These are phyloP conservation scores for Caenorhabditis sinica DNA, from an alignment of 2,888 invertebrate species.

Conservation along the genomic window DNA sequence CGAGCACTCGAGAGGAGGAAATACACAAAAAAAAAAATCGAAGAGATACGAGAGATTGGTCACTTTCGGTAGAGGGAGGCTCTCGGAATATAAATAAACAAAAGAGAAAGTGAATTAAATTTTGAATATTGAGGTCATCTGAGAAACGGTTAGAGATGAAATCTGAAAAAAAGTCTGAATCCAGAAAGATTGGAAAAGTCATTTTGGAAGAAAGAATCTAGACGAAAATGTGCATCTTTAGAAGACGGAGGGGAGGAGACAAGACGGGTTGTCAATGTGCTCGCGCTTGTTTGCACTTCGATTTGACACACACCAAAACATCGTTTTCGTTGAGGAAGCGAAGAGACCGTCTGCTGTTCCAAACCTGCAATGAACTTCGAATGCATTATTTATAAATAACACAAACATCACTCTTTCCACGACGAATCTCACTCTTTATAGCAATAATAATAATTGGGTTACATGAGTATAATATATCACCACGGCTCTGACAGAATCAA, in stretches of 20 bases:
- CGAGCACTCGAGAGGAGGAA: slow-evolving; percentile 62
- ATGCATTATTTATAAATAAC: slow-evolving; percentile 13
- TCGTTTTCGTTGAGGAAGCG: slow-evolving; percentile 29
- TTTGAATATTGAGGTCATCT: not conserved
- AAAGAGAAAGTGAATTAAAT: not conserved
- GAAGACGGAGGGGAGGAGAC: slow-evolving; percentile 15
- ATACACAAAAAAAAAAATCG: slow-evolving; percentile 59
- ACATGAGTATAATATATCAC: not conserved
- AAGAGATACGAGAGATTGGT: slow-evolving; percentile 55
- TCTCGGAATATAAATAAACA: slow-evolving; percentile 40
- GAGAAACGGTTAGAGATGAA: not conserved
- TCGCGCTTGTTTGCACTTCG: slow-evolving; percentile 63
- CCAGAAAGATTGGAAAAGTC: slow-evolving; percentile 35
- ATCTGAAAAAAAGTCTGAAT: not conserved
- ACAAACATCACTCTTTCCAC: not conserved
- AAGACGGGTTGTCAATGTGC: slow-evolving; percentile 55
- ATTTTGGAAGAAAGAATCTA: slow-evolving; percentile 3
- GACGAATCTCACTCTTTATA: not conserved
- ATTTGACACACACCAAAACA: slow-evolving; percentile 67
- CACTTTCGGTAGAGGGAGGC: slow-evolving; percentile 29
- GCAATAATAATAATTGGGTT: slow-evolving; percentile 1
- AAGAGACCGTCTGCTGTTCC: not conserved
- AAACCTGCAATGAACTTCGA: not conserved
- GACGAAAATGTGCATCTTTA: slow-evolving; percentile 39
- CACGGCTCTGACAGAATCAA: not conserved